Evolutionary conservation across 2,113 vertebrate genomes (phyloP).

Genomic region (Dryoscopus gambensis): DNA sequence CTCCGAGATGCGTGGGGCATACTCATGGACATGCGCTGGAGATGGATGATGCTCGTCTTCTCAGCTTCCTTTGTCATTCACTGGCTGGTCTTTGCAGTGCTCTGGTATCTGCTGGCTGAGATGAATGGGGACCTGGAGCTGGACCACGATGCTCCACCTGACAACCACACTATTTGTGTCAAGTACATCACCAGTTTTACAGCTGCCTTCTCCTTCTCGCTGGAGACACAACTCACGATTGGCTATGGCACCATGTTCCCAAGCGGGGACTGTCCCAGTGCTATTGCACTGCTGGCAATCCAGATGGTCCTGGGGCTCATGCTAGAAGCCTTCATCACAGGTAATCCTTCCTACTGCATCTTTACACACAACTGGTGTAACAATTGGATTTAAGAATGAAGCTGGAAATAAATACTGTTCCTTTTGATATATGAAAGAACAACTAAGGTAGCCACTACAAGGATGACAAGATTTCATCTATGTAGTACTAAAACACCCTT

Average conservation of each 20-base stretch:
- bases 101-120: constrained; percentile 95
- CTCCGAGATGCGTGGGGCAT: constrained; percentile 90
- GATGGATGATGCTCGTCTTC: constrained; percentile 94
- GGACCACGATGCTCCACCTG: constrained; percentile 87
- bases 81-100: constrained; percentile 94
- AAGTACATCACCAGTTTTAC: constrained; percentile 95
- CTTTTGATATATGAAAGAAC: not conserved
- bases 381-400: not conserved
- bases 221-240: constrained; percentile 97
- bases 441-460: not conserved
- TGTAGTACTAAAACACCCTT: not conserved
- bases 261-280: constrained; percentile 92
- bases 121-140: constrained; percentile 93
- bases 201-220: constrained; percentile 94
- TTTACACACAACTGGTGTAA: not conserved
- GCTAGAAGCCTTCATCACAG: constrained; percentile 97
- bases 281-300: constrained; percentile 90
- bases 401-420: not conserved
- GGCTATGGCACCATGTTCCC: constrained; percentile 98
- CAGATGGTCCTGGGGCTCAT: constrained; percentile 98
- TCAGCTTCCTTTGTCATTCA: constrained; percentile 90
- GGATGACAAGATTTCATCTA: not conserved
- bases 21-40: constrained; percentile 93
- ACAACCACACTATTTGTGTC: constrained; percentile 93
- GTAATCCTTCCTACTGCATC: constrained; percentile 68